Percentiles rank a stretch among this genome's conserved stretches.
Evolutionary conservation across 2,797 vertebrate genomes (phyloP).

Genomic region (Borostomias antarcticus): DNA sequence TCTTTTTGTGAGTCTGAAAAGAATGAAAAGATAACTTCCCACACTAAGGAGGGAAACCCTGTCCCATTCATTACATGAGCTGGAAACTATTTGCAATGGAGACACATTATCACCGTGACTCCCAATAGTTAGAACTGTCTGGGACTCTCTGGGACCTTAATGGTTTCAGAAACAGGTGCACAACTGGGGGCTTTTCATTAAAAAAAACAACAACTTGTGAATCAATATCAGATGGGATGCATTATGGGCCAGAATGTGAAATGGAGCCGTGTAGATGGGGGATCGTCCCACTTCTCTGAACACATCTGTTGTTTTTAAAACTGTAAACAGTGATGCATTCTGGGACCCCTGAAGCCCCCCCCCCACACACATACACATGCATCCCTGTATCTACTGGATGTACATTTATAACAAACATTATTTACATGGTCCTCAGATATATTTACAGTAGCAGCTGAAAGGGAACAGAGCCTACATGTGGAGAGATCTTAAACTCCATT

Average conservation of each 20-base stretch:
- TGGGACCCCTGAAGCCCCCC: neutral
- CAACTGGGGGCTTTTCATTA: neutral
- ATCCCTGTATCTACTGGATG: neutral
- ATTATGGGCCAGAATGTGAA: neutral
- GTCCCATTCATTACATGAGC: neutral
- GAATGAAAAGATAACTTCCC: neutral
- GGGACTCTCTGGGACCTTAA: neutral
- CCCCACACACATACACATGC: neutral
- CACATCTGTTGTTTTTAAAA: neutral
- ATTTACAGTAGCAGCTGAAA: neutral
- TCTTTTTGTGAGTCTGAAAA: neutral
- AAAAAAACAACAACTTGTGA: neutral
- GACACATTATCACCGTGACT: neutral
- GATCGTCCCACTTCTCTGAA: neutral
- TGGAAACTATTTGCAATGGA: conserved; percentile 9
- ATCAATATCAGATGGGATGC: neutral
- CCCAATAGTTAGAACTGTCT: neutral
- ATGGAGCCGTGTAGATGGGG: neutral
- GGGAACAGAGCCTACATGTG: neutral
- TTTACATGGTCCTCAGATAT: neutral
- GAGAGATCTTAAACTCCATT: neutral
- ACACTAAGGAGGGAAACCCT: neutral
- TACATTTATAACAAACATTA: neutral
- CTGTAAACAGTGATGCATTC: neutral
- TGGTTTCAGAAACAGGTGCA: neutral